Conservation (phyloP, 2,888 invertebrate species). For the Nowickia ferox region DNA sequence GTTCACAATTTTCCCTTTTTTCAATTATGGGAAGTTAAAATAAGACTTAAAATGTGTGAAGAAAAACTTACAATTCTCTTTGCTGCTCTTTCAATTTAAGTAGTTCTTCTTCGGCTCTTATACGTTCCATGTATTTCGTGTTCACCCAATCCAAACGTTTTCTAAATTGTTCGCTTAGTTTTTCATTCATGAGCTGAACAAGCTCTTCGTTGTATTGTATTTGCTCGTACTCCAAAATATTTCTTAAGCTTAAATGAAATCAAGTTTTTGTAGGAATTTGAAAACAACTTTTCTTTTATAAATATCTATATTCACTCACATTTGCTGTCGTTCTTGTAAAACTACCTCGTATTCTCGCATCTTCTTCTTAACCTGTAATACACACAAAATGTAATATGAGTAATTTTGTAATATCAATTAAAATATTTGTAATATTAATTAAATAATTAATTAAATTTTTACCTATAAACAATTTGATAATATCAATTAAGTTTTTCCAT, state of each 20-base stretch:
- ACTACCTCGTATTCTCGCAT: slow-evolving; percentile 50
- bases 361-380: slow-evolving; percentile 68
- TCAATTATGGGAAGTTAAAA: background rate
- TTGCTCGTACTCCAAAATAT: slow-evolving; percentile 68
- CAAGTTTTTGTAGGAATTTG: background rate
- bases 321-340: slow-evolving; percentile 54
- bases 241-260: slow-evolving; percentile 59
- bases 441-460: too few relatives aligned
- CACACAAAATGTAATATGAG: too few relatives aligned
- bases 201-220: slow-evolving; percentile 71
- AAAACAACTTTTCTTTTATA: background rate
- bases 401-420: too few relatives aligned
- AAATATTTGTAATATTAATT: too few relatives aligned
- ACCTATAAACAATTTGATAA: too few relatives aligned
- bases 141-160: slow-evolving; percentile 72
- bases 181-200: slow-evolving; percentile 48
- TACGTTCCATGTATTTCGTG: slow-evolving; percentile 60
- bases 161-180: slow-evolving; percentile 57
- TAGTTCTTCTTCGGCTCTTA: slow-evolving; percentile 70
- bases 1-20: slow-evolving; percentile 74
- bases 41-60: slow-evolving; percentile 8
- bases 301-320: slow-evolving; percentile 43
- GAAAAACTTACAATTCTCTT: slow-evolving; percentile 68
- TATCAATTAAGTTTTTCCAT: too few relatives aligned
- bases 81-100: slow-evolving; percentile 71